Conservation (phyloP, 2,113 vertebrate species). For the Lepidothrix coronata region DNA sequence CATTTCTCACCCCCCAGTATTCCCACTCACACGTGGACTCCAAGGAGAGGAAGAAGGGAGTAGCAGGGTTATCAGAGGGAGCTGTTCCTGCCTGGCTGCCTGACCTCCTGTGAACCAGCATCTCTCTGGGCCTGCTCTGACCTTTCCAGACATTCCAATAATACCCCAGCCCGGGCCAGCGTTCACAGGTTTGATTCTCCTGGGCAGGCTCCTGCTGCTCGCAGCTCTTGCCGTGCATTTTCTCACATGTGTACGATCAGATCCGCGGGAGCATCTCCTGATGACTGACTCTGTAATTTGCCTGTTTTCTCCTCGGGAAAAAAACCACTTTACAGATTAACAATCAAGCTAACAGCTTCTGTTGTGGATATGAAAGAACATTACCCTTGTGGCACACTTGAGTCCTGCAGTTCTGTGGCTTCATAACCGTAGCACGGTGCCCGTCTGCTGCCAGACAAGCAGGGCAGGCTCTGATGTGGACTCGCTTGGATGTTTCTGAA, state of each 20-base stretch:
- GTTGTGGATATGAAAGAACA: background rate
- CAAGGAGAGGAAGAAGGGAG: background rate
- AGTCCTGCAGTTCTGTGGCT: background rate
- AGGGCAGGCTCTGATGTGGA: background rate
- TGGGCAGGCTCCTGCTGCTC: background rate
- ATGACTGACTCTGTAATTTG: background rate
- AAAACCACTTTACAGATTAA: background rate
- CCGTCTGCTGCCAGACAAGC: background rate
- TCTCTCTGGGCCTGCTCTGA: background rate
- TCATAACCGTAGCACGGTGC: background rate
- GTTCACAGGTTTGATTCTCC: background rate
- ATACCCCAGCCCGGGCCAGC: rapidly evolving
- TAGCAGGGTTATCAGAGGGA: background rate
- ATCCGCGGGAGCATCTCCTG: background rate
- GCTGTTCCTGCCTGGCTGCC: background rate
- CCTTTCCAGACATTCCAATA: background rate
- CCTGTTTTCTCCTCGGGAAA: background rate
- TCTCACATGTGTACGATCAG: background rate
- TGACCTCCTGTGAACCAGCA: rapidly evolving
- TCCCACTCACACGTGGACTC: rapidly evolving
- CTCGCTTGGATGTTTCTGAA: background rate
- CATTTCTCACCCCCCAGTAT: background rate
- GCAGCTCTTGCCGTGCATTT: background rate
- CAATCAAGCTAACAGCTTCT: conserved; percentile 12
- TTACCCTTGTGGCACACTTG: background rate